Conservation (phyloP, 2,113 vertebrate species). For the Capreolus pygargus region DNA sequence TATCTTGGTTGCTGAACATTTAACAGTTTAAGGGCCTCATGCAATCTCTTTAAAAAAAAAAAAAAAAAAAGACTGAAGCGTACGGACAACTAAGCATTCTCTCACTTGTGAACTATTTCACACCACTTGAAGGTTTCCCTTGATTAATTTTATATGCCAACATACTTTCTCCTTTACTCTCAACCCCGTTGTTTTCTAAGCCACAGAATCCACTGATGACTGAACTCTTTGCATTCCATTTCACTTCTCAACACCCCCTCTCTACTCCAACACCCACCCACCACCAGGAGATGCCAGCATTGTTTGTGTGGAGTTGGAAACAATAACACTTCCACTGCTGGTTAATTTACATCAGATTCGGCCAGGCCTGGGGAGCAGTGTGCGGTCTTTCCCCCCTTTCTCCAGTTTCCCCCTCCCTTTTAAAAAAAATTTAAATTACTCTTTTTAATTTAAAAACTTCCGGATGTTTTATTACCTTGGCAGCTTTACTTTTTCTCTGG, state of each 20-base stretch:
- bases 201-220: neutral
- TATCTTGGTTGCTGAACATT: neutral
- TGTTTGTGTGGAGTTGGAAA: neutral
- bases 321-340: neutral
- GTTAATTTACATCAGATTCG: neutral
- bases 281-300: neutral
- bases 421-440: conserved; percentile 27
- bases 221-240: neutral
- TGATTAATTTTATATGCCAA: conserved; percentile 1
- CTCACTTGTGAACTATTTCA: conserved; percentile 17
- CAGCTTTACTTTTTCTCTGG: conserved; percentile 52
- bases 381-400: neutral
- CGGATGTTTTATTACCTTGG: conserved; percentile 19
- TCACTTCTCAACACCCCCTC: neutral
- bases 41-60: conserved; percentile 11
- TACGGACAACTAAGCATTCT: neutral
- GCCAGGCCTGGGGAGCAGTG: neutral
- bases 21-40: neutral
- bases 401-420: neutral
- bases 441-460: conserved; percentile 46
- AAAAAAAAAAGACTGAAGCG: neutral
- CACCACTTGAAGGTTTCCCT: neutral
- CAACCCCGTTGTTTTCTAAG: neutral
- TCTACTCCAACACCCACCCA: neutral
- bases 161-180: neutral